phyloP scores from a whole-genome alignment of 2,888 invertebrate genomes.

The Monochamus alternatus region DNA sequence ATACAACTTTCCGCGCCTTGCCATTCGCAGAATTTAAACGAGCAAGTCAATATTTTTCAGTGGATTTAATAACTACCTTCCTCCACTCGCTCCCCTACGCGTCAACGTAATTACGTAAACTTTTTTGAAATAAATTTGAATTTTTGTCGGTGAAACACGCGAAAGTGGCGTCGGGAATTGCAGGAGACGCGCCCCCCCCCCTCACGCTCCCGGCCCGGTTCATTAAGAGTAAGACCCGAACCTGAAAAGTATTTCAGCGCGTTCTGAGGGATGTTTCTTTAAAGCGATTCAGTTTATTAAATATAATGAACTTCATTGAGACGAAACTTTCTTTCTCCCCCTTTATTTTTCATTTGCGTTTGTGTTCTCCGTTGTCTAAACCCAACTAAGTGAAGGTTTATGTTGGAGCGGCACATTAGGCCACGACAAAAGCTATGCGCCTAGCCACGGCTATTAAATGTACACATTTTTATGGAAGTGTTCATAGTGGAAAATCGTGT shows the following conservation, averaged over 20 bases:
- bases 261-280: slow-evolving; percentile 22
- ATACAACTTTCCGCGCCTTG: no score
- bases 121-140: slow-evolving; percentile 35
- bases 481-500: no score
- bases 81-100: not conserved
- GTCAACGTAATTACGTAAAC: slow-evolving; percentile 25
- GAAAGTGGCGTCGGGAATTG: slow-evolving; percentile 20
- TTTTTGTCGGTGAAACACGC: slow-evolving; percentile 27
- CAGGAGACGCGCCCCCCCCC: slow-evolving; percentile 19
- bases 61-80: slow-evolving; percentile 1
- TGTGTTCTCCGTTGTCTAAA: slow-evolving; percentile 43
- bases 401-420: no score
- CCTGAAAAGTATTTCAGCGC: slow-evolving; percentile 35
- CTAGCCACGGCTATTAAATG: no score
- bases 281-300: slow-evolving; percentile 54
- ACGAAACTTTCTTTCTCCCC: slow-evolving; percentile 47
- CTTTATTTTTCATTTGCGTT: slow-evolving; percentile 52
- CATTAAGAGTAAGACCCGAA: slow-evolving; percentile 43
- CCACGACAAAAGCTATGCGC: no score
- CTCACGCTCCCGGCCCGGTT: slow-evolving; percentile 34
- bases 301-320: slow-evolving; percentile 56
- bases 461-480: no score
- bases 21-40: not conserved
- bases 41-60: not conserved
- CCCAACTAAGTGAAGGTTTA: slow-evolving; percentile 33